phyloP scores from a whole-genome alignment of 2,888 invertebrate genomes.

The Ypsolopha scabrella region DNA sequence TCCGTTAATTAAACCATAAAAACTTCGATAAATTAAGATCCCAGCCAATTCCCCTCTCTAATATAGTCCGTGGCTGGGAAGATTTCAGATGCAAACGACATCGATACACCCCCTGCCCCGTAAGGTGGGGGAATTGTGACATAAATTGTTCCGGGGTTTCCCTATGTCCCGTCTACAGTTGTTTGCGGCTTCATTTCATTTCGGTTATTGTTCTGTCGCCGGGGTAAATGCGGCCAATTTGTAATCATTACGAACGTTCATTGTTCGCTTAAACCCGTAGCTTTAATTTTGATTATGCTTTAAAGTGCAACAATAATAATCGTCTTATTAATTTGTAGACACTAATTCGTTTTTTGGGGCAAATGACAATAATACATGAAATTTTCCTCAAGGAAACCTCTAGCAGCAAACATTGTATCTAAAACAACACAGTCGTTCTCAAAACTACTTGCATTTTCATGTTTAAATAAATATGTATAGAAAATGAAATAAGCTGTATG shows the following conservation, averaged over 20 bases:
- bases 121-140: slow-evolving; percentile 22
- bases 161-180: slow-evolving; percentile 34
- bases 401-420: too few species aligned
- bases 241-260: slow-evolving; percentile 8
- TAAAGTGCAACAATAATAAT: too few species aligned
- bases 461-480: too few species aligned
- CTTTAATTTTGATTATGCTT: too few species aligned
- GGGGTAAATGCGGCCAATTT: slow-evolving; percentile 26
- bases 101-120: slow-evolving; percentile 34
- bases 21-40: slow-evolving; percentile 72
- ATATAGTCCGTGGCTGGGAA: slow-evolving; percentile 53
- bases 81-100: slow-evolving; percentile 68
- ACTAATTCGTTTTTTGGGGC: too few species aligned
- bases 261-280: too few species aligned
- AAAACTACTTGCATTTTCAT: too few species aligned
- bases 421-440: too few species aligned
- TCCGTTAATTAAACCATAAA: slow-evolving; percentile 73
- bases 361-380: too few species aligned
- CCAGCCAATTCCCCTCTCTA: slow-evolving; percentile 66
- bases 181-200: slow-evolving; percentile 52
- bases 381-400: too few species aligned
- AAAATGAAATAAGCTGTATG: too few species aligned
- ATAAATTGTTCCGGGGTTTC: slow-evolving; percentile 43
- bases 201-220: slow-evolving; percentile 10
- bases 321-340: too few species aligned